These are phyloP conservation scores for Prosopocoilus inquinatus DNA, from an alignment of 2,888 invertebrate genomes.

Conservation along the genomic window DNA sequence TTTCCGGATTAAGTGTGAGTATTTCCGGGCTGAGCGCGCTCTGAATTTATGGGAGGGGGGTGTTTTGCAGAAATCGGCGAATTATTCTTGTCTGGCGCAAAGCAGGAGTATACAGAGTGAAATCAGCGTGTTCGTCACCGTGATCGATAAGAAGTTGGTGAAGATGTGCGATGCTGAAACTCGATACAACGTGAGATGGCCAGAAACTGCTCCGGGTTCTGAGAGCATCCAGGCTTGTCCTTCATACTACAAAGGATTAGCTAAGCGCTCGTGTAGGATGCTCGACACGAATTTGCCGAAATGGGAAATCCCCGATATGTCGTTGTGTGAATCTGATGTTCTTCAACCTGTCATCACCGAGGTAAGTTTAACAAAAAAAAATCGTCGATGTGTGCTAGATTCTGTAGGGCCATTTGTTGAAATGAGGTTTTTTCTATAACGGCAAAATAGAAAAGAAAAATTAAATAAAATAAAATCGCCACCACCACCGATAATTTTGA, in stretches of 20 bases:
- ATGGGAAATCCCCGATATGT: constrained; percentile 76
- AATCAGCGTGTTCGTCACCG: constrained; percentile 58
- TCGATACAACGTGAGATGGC: constrained; percentile 61
- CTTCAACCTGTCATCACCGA: constrained; percentile 62
- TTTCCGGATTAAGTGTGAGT: constrained; percentile 70
- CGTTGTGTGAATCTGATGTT: constrained; percentile 66
- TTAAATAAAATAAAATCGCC: too few relatives aligned
- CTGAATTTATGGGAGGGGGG: not conserved
- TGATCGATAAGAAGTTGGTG: constrained; percentile 59
- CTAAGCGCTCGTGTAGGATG: constrained; percentile 58
- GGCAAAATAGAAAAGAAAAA: too few relatives aligned
- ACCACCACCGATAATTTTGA: too few relatives aligned
- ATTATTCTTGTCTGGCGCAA: constrained; percentile 71
- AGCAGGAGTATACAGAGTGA: constrained; percentile 51
- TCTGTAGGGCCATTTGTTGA: too few relatives aligned
- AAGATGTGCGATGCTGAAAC: constrained; percentile 57
- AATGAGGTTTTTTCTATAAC: too few relatives aligned
- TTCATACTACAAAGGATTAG: constrained; percentile 51
- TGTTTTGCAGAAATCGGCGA: constrained; percentile 65
- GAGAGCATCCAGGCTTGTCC: constrained; percentile 62
- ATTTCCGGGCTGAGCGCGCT: not conserved
- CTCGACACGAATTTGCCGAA: constrained; percentile 63
- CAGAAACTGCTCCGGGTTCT: constrained; percentile 69
- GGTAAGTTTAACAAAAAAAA: constrained; percentile 48
- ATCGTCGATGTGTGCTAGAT: too few relatives aligned